Evolutionary conservation across 2,113 vertebrate species (phyloP).

Genomic region (Xiphophorus hellerii): DNA sequence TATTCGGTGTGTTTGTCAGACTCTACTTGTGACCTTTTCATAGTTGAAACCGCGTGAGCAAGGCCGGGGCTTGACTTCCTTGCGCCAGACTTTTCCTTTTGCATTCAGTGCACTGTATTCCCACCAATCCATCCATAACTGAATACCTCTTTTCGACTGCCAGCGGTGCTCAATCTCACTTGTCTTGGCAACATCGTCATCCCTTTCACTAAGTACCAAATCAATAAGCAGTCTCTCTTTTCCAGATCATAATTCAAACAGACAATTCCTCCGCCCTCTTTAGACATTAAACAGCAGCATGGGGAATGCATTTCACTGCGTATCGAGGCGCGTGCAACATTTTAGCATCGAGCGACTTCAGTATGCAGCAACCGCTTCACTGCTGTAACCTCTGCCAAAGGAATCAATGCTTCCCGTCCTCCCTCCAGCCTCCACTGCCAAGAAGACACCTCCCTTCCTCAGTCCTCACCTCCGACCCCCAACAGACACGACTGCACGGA

Average conservation of each 20-base stretch:
- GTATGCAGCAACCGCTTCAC: conserved; percentile 62
- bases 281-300: conserved; percentile 49
- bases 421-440: conserved; percentile 50
- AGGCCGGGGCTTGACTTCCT: conserved; percentile 7
- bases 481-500: conserved; percentile 22
- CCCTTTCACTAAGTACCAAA: conserved; percentile 63
- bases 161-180: conserved; percentile 58
- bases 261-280: conserved; percentile 56
- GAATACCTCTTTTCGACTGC: conserved; percentile 33
- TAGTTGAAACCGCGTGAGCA: conserved; percentile 1
- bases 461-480: conserved; percentile 48
- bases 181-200: conserved; percentile 45
- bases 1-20: conserved; percentile 24
- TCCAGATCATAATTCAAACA: conserved; percentile 64
- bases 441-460: conserved; percentile 46
- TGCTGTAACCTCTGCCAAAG: conserved; percentile 59
- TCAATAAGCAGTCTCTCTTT: conserved; percentile 60
- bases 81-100: not conserved
- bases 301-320: conserved; percentile 51
- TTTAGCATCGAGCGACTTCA: conserved; percentile 52
- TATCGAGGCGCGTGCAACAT: conserved; percentile 38
- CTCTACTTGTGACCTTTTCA: conserved; percentile 25
- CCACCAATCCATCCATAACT: conserved; percentile 20
- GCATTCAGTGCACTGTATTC: conserved; percentile 11
- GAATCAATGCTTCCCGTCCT: conserved; percentile 69